phyloP scores from a whole-genome alignment of 1,140 invertebrate genomes.

The Chironomus tepperi region DNA sequence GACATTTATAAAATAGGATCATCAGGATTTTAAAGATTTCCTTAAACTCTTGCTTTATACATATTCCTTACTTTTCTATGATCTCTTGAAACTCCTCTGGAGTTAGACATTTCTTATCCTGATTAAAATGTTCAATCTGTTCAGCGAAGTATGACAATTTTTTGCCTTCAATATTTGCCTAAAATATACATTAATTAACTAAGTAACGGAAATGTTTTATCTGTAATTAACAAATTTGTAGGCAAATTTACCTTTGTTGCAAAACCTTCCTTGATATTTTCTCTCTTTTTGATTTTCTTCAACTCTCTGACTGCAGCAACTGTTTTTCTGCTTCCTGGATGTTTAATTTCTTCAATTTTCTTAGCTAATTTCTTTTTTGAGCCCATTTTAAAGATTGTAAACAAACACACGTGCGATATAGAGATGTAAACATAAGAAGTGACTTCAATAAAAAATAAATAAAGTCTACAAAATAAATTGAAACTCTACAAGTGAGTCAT shows the following conservation, averaged over 20 bases:
- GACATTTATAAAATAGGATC: too few relatives aligned
- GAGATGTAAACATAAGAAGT: too few relatives aligned
- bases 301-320: constrained; percentile 56
- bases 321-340: constrained; percentile 70
- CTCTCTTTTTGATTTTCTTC: constrained; percentile 51
- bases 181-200: too few relatives aligned
- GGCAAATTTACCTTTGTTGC: constrained; percentile 42
- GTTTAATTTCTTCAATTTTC: constrained; percentile 53
- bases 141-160: constrained; percentile 62
- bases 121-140: constrained; percentile 41
- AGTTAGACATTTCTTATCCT: constrained; percentile 43
- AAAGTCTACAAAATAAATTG: too few relatives aligned
- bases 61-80: constrained; percentile 46
- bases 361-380: constrained; percentile 35
- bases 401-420: too few relatives aligned
- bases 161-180: constrained; percentile 60
- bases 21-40: too few relatives aligned
- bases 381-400: background rate
- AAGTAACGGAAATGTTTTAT: too few relatives aligned
- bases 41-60: too few relatives aligned
- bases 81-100: constrained; percentile 49
- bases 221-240: too few relatives aligned
- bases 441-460: too few relatives aligned
- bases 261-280: constrained; percentile 52
- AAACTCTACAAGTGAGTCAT: too few relatives aligned